Evolutionary conservation across 2,113 vertebrate genomes (phyloP).

Genomic region (Heptranchias perlo): DNA sequence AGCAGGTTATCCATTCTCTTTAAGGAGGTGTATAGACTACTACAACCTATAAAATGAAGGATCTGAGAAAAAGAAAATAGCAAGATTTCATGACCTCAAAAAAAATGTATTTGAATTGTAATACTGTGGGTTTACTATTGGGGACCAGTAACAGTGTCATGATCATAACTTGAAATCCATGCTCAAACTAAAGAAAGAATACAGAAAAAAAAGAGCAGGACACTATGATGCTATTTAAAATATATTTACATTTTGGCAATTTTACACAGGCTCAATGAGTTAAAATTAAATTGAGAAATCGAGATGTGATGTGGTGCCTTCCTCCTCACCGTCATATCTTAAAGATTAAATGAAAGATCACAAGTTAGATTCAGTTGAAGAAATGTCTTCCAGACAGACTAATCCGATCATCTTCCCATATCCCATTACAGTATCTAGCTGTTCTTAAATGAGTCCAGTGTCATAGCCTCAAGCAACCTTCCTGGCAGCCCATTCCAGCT

Average conservation of each 20-base stretch:
- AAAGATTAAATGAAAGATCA: constrained; percentile 34
- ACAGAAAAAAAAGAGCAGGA: too few relatives aligned
- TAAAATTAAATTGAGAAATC: constrained; percentile 4
- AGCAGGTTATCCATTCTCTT: background rate
- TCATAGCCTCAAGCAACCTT: constrained; percentile 22
- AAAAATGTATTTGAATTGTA: background rate
- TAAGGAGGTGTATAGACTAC: too few relatives aligned
- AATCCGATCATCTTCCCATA: constrained; percentile 27
- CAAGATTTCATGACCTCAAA: background rate
- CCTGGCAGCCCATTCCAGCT: background rate
- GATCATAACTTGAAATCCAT: constrained; percentile 1
- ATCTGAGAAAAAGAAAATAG: background rate
- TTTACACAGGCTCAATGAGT: background rate
- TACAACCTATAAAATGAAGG: background rate
- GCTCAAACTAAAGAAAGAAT: background rate
- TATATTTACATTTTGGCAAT: background rate
- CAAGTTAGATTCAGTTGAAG: background rate
- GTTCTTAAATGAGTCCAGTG: constrained; percentile 25
- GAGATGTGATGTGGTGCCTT: background rate
- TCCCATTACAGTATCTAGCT: constrained; percentile 32
- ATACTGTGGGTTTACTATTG: background rate
- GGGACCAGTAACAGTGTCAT: background rate
- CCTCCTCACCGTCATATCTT: constrained; percentile 3
- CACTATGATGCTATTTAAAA: background rate
- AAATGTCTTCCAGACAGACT: constrained; percentile 17